Base-by-base conservation (phyloP, 2,113 vertebrate species). In the Vimba vimba region DNA sequence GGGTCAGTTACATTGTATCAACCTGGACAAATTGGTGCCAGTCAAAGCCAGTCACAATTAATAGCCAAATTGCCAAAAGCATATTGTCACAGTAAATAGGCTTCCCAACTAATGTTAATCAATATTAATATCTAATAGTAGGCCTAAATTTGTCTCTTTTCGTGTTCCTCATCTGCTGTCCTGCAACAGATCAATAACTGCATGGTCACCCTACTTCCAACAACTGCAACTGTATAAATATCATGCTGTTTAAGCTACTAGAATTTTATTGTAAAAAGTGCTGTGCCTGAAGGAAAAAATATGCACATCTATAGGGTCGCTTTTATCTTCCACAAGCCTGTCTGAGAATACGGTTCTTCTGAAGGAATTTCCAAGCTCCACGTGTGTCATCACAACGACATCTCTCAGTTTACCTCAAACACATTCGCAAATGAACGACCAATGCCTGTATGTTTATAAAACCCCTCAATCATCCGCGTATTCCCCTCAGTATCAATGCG, bases 381-480 rank as follows among this genome's bases (percentile, higher is more conserved):
- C 33, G 74, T 88, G 86, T 88, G 82, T 82, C 88, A 74, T 77
- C 85, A 79, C 21, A 43, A 79, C 86, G 89, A 76, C 68, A 5
- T 52, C 64, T 77, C 79, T 76, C 76, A 88, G 87, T 87, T 84
- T 64, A 83, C 64, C 87, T 85, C 89, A 88, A 90, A 87, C 90
- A 83, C 85, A 91, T 90, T 90, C 90, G 86, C 91, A 91, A 92
- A 93, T 91, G 90, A 92, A 90, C 79, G 88, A 78, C 73, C 88
- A 68, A 81, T 88, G 89, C 87, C 87, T 89, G 91, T 86, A 84
- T 86, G 89, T 89, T 91, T 93, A 90, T 91, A 90, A 91, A 91
- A 91, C 30, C 87, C 91, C 87, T 92, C 93, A 90, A 83, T 92
- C 89, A 90, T 86, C 86, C 88, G 86, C 84, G 79, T 79, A 86